Base-by-base conservation (phyloP, 2,888 invertebrate species). In the Pterostichus niger region DNA sequence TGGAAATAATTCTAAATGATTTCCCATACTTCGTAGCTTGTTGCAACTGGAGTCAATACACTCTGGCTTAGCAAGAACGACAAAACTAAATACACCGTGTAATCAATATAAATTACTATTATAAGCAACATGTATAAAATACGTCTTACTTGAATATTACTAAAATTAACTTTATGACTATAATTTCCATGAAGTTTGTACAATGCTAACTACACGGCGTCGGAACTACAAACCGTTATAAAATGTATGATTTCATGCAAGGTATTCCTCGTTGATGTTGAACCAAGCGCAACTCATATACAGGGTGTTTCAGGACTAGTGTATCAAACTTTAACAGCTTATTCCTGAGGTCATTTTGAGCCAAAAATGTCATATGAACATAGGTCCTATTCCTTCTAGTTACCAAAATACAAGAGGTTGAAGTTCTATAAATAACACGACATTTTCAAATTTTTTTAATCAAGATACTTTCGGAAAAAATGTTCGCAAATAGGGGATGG, bases 51-150 rank as follows among this genome's bases (percentile, higher is more conserved):
- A 77, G 54, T 54, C 56, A 77, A 77, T 56, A 76, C 6, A 54
- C 76, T 75, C 68, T 35, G 59, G 6, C 10, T 17, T 17, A 9
- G 13, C 17, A 61, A 17, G 61, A 61, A 68, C 9, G 68, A 68
- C 68, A 40, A 11, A 46, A 46, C 31, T 31, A 49, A 49, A 75
- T 75, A 49, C n/a, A 75, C 77, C 24, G 15, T 77, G 35, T 77
- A 77, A 77, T 77, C 56, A 77, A 77, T 77, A 56, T 56, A 56
- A 77, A 77, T 77, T 77, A 77, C 54, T 76, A 76, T 56, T 56
- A 77, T 77, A 35, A 56, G 13, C 54, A 52, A 15, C 77, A 77
- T 77, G 77, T 77, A 77, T 77, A 54, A 56, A 17, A 46, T 44
- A 73, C 49, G 73, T 24, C 15, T 73, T 73, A 46, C 73, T 49